Percentiles rank a stretch among this genome's conserved stretches.
phyloP scores from a whole-genome alignment of 2,797 vertebrate genomes.

The Nyctibius grandis region DNA sequence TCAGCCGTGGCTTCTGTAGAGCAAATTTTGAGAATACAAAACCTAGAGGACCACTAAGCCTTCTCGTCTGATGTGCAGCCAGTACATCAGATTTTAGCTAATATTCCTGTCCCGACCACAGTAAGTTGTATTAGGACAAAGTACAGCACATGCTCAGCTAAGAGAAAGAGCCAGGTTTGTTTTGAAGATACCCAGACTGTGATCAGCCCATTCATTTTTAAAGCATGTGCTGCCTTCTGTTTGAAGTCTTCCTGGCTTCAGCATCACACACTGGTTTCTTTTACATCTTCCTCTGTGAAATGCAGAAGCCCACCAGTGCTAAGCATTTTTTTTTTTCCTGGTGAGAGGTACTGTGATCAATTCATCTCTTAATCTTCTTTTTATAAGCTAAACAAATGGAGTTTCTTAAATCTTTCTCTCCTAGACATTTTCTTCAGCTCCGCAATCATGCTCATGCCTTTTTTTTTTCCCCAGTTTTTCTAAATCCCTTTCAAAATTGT shows the following conservation, averaged over 20 bases:
- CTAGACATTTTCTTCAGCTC: not conserved
- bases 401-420: not conserved
- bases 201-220: not conserved
- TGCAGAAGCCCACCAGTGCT: not conserved
- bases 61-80: fast-evolving
- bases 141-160: fast-evolving
- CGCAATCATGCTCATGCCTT: not conserved
- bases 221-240: not conserved
- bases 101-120: fast-evolving
- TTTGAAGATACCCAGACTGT: not conserved
- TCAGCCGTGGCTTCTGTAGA: not conserved
- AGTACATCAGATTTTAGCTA: not conserved
- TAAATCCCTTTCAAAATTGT: not conserved
- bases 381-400: not conserved
- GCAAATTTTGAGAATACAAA: not conserved
- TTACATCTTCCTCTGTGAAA: not conserved
- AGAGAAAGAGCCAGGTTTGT: not conserved
- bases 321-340: fast-evolving
- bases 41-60: fast-evolving
- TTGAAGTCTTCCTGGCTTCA: not conserved
- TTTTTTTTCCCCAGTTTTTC: fast-evolving
- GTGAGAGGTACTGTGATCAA: not conserved
- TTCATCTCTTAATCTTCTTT: not conserved
- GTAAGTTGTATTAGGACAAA: not conserved
- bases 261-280: not conserved